These are phyloP conservation scores for Helicoverpa armigera DNA, from an alignment of 1,140 invertebrate genomes.

Conservation along the genomic window DNA sequence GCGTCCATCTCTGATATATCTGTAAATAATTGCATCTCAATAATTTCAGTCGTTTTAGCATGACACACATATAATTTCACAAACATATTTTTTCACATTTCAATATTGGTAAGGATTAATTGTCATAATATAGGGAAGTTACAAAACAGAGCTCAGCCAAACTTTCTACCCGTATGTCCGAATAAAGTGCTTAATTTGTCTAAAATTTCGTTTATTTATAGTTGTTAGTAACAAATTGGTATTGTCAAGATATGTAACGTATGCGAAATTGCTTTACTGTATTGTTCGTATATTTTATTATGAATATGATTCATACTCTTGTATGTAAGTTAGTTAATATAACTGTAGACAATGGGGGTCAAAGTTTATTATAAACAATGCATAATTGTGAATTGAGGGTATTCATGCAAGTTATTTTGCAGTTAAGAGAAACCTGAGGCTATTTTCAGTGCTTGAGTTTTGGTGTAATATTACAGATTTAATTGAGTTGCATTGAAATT, in stretches of 20 bases:
- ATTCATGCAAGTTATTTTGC: neutral
- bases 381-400: neutral
- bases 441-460: too few species aligned
- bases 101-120: too few species aligned
- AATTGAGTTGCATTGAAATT: too few species aligned
- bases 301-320: constrained; percentile 1
- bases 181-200: constrained; percentile 9
- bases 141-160: neutral
- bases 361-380: constrained; percentile 5
- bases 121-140: neutral
- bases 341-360: neutral
- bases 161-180: neutral
- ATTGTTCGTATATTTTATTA: constrained; percentile 4
- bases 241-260: constrained; percentile 13
- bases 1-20: too few species aligned
- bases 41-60: too few species aligned
- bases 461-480: too few species aligned
- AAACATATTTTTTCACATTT: too few species aligned
- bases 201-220: constrained; percentile 28
- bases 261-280: neutral
- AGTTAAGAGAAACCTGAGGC: too few species aligned
- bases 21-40: too few species aligned
- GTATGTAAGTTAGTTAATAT: neutral
- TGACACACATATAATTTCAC: too few species aligned
- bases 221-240: constrained; percentile 21